Evolutionary conservation across 2,113 vertebrate species (phyloP), one percentile per base, ranked within the genome.

Genomic region (Prunella fulvescens): DNA sequence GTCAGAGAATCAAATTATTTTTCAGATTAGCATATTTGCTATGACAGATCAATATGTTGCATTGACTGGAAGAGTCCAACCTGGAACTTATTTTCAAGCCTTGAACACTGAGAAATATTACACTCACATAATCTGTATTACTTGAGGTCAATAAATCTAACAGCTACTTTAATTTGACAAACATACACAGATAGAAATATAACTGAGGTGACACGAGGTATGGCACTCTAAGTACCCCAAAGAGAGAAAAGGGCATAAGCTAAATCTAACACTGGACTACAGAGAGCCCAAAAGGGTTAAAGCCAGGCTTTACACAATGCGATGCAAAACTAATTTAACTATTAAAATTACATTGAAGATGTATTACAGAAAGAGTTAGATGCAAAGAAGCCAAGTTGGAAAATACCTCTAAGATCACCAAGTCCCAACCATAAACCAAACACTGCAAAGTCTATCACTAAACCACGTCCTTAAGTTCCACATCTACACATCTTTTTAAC

Each of bases 31-130:
- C 86, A 58, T 95, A 94, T 78, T 77, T 91, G 53, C 60, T 74
- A 72, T 81, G 47, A 92, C 35, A 91, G 56, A 95, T 96, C 93
- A 95, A 92, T 92, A 94, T 7, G 7, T 15, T 89, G 69, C 60
- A 96, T 81, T 87, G 95, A 96, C 81, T 84, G 28, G 56, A 95
- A 89, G 12, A 39, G 64, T 33, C 44, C 56, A 86, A 81, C 25
- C 23, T 78, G 35, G 73, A 92, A 95, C 48, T 78, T 71, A 58
- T 45, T 84, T 91, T 84, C 60, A 92, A 89, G 84, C 16, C 29
- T 81, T 88, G 81, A 14, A 7, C 57, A 81, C 26, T 22, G n/a
- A 74, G 24, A 58, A 91, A 92, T 84, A 89, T 81, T 89, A 71
- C 42, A 62, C 22, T 86, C 71, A 78, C 51, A 77, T 25, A 74